A percentile compares a stretch with the other conserved stretches of the same genome.
Conservation (phyloP, 1,140 invertebrate species). For the Aphidius gifuensis region DNA sequence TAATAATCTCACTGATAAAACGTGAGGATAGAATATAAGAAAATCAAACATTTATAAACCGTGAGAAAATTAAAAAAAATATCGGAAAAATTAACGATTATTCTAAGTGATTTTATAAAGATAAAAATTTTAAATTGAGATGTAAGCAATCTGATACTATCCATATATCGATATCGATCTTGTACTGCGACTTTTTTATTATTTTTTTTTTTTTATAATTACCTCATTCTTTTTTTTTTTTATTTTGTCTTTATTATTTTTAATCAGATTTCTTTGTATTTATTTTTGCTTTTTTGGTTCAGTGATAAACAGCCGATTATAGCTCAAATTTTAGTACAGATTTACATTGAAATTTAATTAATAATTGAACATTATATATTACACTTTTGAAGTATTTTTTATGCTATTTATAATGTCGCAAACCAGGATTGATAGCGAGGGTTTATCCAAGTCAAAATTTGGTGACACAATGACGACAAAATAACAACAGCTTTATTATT, state of each 20-base stretch:
- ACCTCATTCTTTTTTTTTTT: neutral
- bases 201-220: slow-evolving; percentile 1
- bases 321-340: no score
- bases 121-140: slow-evolving; percentile 24
- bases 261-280: slow-evolving; percentile 1
- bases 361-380: no score
- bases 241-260: slow-evolving; percentile 3
- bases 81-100: slow-evolving; percentile 10
- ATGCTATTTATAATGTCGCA: no score
- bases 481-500: no score
- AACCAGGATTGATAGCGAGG: no score
- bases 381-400: no score
- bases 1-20: slow-evolving; percentile 2
- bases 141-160: slow-evolving; percentile 20
- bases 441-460: no score
- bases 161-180: slow-evolving; percentile 20
- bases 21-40: slow-evolving; percentile 3
- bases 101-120: slow-evolving; percentile 21
- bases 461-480: no score
- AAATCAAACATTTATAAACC: slow-evolving; percentile 2
- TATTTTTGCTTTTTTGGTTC: no score
- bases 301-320: no score
- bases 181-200: slow-evolving; percentile 14
- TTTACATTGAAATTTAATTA: no score
- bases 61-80: slow-evolving; percentile 1